Evolutionary conservation across 1,140 invertebrate species (phyloP).

Genomic region (Streblospio benedicti): DNA sequence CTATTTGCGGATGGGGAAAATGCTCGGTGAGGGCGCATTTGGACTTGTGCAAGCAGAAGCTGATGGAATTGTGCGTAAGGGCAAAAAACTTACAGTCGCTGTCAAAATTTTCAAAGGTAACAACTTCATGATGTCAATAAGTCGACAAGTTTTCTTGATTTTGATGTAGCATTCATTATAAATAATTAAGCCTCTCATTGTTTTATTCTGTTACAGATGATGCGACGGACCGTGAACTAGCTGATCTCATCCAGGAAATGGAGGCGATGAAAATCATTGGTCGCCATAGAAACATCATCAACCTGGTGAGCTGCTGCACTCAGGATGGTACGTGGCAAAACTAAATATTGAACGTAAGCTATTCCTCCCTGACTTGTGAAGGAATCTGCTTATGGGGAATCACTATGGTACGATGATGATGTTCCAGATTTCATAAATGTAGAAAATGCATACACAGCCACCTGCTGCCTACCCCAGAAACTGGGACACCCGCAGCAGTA

Average conservation of each 20-base stretch:
- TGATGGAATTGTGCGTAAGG: constrained; percentile 59
- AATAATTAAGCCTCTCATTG: too few species aligned
- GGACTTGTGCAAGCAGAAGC: constrained; percentile 81
- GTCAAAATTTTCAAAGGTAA: constrained; percentile 98
- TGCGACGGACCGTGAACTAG: constrained; percentile 87
- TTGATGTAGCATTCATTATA: too few species aligned
- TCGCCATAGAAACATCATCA: constrained; percentile 92
- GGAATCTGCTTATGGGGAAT: too few species aligned
- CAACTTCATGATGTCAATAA: too few species aligned
- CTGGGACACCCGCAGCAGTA: too few species aligned
- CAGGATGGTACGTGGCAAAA: constrained; percentile 55
- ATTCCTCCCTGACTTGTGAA: too few species aligned
- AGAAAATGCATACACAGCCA: too few species aligned
- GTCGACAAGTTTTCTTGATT: too few species aligned
- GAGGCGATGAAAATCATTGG: constrained; percentile 97
- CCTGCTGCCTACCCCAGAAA: too few species aligned
- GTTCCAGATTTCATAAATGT: too few species aligned
- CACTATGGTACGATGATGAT: too few species aligned
- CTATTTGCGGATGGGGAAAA: constrained; percentile 68
- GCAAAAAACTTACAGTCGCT: constrained; percentile 69
- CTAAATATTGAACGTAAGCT: too few species aligned
- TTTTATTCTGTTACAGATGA: constrained; percentile 63
- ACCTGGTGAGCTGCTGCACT: constrained; percentile 85
- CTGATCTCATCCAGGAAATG: constrained; percentile 90
- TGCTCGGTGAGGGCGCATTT: constrained; percentile 88